Base-by-base conservation (phyloP, 2,888 invertebrate genomes). In the Drosophila yooni region DNA sequence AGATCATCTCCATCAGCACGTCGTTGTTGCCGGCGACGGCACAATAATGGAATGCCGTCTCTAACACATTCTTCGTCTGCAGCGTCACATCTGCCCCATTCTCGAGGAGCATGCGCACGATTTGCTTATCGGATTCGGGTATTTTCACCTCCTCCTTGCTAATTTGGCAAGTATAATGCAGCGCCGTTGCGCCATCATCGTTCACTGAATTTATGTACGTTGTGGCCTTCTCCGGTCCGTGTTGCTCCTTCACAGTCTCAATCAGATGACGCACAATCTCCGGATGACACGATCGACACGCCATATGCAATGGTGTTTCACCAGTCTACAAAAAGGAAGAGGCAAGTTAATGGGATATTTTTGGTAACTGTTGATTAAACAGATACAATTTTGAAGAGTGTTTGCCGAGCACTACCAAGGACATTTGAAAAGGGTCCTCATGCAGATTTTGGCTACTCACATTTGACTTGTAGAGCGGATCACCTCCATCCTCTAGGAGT, bases 11-110 rank as follows among this genome's bases (percentile, higher is more conserved):
- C 84, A 96, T 95, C 84, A 99, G 94, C 8, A 99, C 97, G 86
- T 98, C 98, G 91, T 98, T 98, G 93, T 99, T 99, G 25, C 99
- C 99, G 7, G 98, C 97, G 27, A 97, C 94, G 2, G 99, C 98
- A 88, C 98, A 97, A 91, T 98, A 97, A 92, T 99, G 99, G 90
- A 99, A 97, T 0, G 98, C 98, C 0, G 99, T 98, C 94, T 99
- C 99, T 83, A 96, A 95, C 21, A 96, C 96, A 93, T 96, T 95
- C 93, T 96, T 97, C 0, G 98, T 98, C 89, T 96, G 96, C 68
- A 97, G 93, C 59, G 96, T 96, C 0, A 98, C 97, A 92, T 99
- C 98, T 0, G 98, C 99, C 10, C 98, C 98, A 83, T 97, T 97
- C 91, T 98, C 96, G 63, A 99, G 94, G 1, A 99, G 94, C 62